Percentiles rank a stretch among this genome's conserved stretches.
Conservation (phyloP, 2,888 invertebrate genomes). For the Lasioglossum leucozonium region DNA sequence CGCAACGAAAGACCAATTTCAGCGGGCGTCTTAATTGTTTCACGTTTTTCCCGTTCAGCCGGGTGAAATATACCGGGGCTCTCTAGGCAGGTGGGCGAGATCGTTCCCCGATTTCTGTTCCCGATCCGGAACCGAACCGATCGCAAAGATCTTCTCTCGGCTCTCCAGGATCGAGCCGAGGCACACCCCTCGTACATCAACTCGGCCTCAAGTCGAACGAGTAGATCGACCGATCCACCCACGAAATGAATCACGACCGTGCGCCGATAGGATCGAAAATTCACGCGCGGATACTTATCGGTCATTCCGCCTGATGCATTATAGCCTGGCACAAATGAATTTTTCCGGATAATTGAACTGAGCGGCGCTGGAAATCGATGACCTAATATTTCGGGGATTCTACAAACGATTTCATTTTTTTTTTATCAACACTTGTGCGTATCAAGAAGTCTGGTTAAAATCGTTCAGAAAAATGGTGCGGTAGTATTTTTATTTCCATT, state of each 20-base stretch:
- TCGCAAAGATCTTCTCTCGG: constrained; percentile 42
- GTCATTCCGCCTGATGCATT: constrained; percentile 45
- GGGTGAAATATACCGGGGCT: constrained; percentile 27
- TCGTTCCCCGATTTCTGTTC: constrained; percentile 31
- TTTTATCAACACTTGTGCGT: too few relatives aligned
- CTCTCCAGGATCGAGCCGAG: constrained; percentile 28
- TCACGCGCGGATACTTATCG: constrained; percentile 55
- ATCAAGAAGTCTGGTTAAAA: too few relatives aligned
- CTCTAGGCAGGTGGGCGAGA: constrained; percentile 15
- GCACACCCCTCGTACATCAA: constrained; percentile 62
- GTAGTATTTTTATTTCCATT: neutral
- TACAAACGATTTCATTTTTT: neutral
- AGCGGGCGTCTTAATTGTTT: constrained; percentile 21
- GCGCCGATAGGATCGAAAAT: constrained; percentile 58
- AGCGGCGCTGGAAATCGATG: neutral
- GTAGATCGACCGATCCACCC: constrained; percentile 65
- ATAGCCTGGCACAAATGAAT: constrained; percentile 10
- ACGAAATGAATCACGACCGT: constrained; percentile 64
- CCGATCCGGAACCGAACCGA: constrained; percentile 24
- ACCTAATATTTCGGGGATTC: neutral
- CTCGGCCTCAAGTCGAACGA: constrained; percentile 44
- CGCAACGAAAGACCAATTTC: constrained; percentile 26
- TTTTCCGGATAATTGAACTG: constrained; percentile 25
- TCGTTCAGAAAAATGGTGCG: neutral
- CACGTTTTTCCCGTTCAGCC: constrained; percentile 31